These are phyloP conservation scores for Myotis lucifugus DNA, from an alignment of 2,113 vertebrate genomes.

Conservation along the genomic window DNA sequence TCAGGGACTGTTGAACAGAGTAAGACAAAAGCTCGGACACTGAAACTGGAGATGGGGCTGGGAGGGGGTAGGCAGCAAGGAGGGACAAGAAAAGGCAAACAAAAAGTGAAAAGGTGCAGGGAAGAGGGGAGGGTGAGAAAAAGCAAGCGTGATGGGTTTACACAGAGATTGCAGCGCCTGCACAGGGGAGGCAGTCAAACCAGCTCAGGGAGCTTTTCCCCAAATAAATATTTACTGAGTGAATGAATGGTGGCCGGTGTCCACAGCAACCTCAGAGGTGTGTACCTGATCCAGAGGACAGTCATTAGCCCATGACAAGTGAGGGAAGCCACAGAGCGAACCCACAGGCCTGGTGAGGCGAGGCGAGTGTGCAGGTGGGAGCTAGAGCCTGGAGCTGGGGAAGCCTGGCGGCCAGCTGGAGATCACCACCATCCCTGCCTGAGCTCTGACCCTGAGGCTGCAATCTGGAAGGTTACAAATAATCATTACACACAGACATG, in stretches of 20 bases:
- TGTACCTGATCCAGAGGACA: not conserved
- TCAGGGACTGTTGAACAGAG: not conserved
- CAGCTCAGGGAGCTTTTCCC: not conserved
- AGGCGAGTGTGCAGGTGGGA: not conserved
- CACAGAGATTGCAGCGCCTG: not conserved
- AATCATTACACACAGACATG: not conserved
- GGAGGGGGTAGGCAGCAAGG: accelerated
- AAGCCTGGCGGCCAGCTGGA: not conserved
- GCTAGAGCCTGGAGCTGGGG: not conserved
- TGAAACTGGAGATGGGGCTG: not conserved
- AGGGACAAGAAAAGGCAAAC: not conserved
- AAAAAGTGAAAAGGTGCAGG: not conserved
- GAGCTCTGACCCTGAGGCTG: not conserved
- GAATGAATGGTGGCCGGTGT: not conserved
- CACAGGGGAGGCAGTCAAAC: not conserved
- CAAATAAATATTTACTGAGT: not conserved
- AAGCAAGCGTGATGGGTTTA: not conserved
- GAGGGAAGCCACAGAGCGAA: not conserved
- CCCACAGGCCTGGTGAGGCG: accelerated
- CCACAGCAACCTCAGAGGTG: not conserved
- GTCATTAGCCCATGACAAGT: not conserved
- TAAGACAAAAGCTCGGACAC: not conserved
- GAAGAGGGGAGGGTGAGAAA: no score
- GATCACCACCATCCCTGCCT: not conserved
- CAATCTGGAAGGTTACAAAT: not conserved